Evolutionary conservation across 1,140 invertebrate genomes (phyloP), one percentile per base, ranked within the genome.

Genomic region (Apis dorsata): DNA sequence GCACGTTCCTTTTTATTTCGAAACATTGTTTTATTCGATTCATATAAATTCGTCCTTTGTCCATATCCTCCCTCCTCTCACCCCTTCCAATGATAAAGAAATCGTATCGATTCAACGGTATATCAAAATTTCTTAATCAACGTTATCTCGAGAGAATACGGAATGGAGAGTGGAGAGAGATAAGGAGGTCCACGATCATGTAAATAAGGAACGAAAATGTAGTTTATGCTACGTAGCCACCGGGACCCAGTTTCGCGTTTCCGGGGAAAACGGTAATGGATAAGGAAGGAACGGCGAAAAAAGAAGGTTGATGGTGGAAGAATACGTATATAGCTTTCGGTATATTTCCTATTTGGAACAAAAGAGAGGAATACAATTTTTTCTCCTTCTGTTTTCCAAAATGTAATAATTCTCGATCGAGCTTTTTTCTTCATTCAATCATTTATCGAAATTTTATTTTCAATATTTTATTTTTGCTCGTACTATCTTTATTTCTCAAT

Each of bases 341-440:
- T 11, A 69, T 82, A 82, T 77, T 82, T 82, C 74, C 74, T 82
- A 82, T 82, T 44, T 76, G 74, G 57, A 77, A 82, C 74, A 82
- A 82, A 82, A 57, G 74, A 69, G 73, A 73, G 80, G 80, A 82
- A 82, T 82, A 82, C 57, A 82, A 77, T 82, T 77, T n/a, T n/a
- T n/a, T n/a, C n/a, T n/a, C 24, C 24, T 24, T 24, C 24, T 24
- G 24, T 24, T 24, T 24, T 24, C 24, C 24, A 24, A 24, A 24
- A 44, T 44, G 34, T 44, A 44, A 44, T 44, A 44, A 44, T 44
- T 4, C 34, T 44, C 34, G 34, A 44, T 44, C 34, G 34, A 44
- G 34, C 5, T 44, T 44, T 7, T 44, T 44, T 44, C 34, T 44
- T 44, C 34, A 7, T 44, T 44, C 34, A 0, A 44, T 44, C 34